These are phyloP conservation scores for Leptodactylus fallax DNA, from an alignment of 2,797 vertebrate genomes.

Conservation along the genomic window DNA sequence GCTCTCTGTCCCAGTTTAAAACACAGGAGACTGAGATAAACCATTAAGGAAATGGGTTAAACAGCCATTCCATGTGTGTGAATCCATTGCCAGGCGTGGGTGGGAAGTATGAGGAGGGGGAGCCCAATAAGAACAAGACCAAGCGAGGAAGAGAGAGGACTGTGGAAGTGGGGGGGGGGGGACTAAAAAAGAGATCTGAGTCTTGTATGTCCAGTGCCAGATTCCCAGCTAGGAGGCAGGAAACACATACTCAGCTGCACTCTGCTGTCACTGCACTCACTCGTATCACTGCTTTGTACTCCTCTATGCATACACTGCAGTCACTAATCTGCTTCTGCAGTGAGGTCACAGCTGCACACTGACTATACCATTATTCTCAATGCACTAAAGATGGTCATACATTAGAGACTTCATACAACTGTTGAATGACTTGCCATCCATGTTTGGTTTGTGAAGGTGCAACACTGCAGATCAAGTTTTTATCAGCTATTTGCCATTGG, in stretches of 20 bases:
- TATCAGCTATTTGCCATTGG: too few species aligned
- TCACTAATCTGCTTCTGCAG: neutral
- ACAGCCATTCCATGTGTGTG: constrained; percentile 59
- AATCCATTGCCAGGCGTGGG: constrained; percentile 62
- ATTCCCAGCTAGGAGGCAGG: constrained; percentile 51
- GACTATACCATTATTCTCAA: neutral
- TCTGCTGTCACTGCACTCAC: constrained; percentile 15
- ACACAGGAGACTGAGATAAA: constrained; percentile 62
- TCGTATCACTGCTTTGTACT: constrained; percentile 4
- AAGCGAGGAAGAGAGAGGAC: constrained; percentile 32
- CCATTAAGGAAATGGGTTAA: constrained; percentile 63
- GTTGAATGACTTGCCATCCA: neutral
- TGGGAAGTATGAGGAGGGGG: constrained; percentile 50
- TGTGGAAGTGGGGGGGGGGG: neutral
- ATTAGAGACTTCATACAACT: neutral
- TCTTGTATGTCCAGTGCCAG: constrained; percentile 45
- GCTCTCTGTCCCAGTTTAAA: constrained; percentile 57
- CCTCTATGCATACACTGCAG: neutral
- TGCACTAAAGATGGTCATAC: neutral
- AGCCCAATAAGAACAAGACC: constrained; percentile 47
- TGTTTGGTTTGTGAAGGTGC: neutral
- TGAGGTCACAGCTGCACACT: neutral
- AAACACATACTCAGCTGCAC: constrained; percentile 34
- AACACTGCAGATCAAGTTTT: too few species aligned
- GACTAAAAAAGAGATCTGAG: constrained; percentile 28